Percentiles rank a stretch among this genome's conserved stretches.
These are phyloP conservation scores for Lumbricus terrestris DNA, from an alignment of 2,888 invertebrate genomes.

Conservation along the genomic window DNA sequence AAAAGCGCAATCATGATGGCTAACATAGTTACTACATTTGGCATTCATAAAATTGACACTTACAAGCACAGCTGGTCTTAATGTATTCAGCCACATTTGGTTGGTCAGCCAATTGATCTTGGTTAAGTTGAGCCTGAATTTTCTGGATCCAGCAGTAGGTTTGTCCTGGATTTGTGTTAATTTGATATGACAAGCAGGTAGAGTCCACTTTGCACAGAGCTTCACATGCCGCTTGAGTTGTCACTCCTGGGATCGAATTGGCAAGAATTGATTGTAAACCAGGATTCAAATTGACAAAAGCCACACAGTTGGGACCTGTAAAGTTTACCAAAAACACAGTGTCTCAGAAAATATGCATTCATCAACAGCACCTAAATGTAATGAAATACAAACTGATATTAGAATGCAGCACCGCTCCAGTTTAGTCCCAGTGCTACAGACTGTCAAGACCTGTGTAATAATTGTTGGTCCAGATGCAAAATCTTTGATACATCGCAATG, in stretches of 20 bases:
- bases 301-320: background rate
- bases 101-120: background rate
- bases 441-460: too few relatives aligned
- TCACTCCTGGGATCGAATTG: background rate
- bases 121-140: background rate
- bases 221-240: background rate
- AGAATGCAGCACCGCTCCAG: too few relatives aligned
- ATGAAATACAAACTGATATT: too few relatives aligned
- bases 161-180: background rate
- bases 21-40: too few relatives aligned
- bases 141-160: background rate
- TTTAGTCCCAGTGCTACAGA: too few relatives aligned
- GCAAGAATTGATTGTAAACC: background rate
- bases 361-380: too few relatives aligned
- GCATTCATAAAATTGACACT: background rate
- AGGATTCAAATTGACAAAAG: background rate
- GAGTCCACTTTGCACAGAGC: background rate
- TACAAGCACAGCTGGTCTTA: slow-evolving; percentile 11
- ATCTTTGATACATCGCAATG: too few relatives aligned
- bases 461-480: too few relatives aligned
- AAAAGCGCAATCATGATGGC: too few relatives aligned
- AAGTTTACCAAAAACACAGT: too few relatives aligned
- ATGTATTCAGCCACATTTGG: background rate
- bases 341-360: too few relatives aligned
- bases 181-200: background rate